Evolutionary conservation across 2,113 vertebrate species (phyloP), one percentile per base, ranked within the genome.

Genomic region (Ctenomys sociabilis): DNA sequence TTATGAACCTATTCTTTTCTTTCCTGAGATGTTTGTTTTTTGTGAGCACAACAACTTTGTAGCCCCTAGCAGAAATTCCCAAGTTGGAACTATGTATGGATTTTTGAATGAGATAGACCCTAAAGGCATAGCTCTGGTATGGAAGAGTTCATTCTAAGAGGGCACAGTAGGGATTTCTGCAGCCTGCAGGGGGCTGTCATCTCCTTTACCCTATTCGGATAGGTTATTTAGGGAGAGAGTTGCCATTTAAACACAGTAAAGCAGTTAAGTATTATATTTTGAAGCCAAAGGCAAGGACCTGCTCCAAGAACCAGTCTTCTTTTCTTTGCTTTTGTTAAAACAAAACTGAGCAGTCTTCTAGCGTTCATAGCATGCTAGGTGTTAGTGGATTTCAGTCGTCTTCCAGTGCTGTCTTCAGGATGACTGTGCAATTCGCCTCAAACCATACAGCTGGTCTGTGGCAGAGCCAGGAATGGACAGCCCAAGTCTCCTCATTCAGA

Each of bases 1-100:
- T 91, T 92, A 83, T 77, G 43, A 75, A 85, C 35, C 10, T 87
- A 12, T n/a, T 85, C 85, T 82, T 92, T 82, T 92, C 70, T 13
- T 90, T 22, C 26, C 7, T 26, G 57, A 92, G 13, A 91, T 12
- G 90, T 80, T 88, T 3, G 57, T 19, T 63, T 80, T 90, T 70
- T 73, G 49, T 81, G 4, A 19, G 9, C 26, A 82, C 95, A 32
- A 40, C 24, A 59, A 13, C 30, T 85, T n/a, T 77, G 19, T 37
- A 77, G 28, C 21, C 0, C 9, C 3, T 6, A 37, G 10, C 16
- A 85, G 59, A 80, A 66, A 43, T 8, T 80, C 73, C 57, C 1
- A 52, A 35, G 30, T 57, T 86, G 70, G 28, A 85, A 8, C 6
- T n/a, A 73, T 30, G 93, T 70, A 35, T 80, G 11, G 9, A 32